A percentile compares a stretch with the other conserved stretches of the same genome.
These are phyloP conservation scores for Eucera pruinosa DNA, from an alignment of 2,888 invertebrate genomes.

Conservation along the genomic window DNA sequence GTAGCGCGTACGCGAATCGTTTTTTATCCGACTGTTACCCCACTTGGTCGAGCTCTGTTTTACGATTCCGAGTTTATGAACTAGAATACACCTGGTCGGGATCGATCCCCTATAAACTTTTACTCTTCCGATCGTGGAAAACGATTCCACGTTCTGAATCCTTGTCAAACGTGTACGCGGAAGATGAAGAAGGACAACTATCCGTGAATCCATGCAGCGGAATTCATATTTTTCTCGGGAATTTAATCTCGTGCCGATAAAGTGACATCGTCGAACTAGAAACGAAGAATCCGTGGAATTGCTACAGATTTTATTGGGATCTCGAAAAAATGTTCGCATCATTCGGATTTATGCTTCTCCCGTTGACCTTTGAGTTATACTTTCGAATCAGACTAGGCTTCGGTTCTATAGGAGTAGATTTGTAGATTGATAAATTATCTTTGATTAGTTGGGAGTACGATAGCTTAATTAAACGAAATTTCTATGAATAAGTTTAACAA, in stretches of 20 bases:
- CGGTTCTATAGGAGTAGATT: no score
- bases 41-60: constrained; percentile 31
- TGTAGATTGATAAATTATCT: no score
- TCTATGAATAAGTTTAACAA: no score
- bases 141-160: background rate
- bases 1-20: constrained; percentile 30
- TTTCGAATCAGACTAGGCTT: no score
- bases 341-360: constrained; percentile 25
- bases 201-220: no score
- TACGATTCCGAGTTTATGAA: constrained; percentile 46
- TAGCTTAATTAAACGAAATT: no score
- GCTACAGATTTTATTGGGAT: constrained; percentile 26
- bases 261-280: constrained; percentile 19
- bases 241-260: constrained; percentile 42
- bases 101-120: constrained; percentile 48
- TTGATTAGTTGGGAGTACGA: no score
- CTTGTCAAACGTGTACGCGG: constrained; percentile 15
- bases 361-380: no score
- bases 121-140: constrained; percentile 10
- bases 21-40: constrained; percentile 35
- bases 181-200: no score
- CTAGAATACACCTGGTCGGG: constrained; percentile 23
- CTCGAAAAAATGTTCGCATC: constrained; percentile 18
- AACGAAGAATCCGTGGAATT: constrained; percentile 35
- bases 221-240: constrained; percentile 37